Percentiles rank a stretch among this genome's conserved stretches.
Evolutionary conservation across 2,888 invertebrate species (phyloP).

Genomic region (Vanessa cardui): DNA sequence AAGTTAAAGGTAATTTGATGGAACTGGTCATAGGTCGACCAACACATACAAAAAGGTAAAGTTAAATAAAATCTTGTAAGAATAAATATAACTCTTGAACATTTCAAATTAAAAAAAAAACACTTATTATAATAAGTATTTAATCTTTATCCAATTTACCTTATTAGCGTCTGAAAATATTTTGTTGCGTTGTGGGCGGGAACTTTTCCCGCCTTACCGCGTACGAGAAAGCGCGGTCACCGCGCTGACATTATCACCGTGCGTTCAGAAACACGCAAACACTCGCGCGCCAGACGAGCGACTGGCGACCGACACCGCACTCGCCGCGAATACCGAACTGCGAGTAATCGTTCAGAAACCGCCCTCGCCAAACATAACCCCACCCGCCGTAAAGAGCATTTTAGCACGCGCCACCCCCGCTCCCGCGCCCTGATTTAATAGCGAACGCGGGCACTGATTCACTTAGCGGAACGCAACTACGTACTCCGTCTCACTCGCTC

Average conservation of each 20-base stretch:
- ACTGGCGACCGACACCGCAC: conserved; percentile 52
- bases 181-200: conserved; percentile 77
- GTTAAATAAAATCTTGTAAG: too few relatives aligned
- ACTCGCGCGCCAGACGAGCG: conserved; percentile 62
- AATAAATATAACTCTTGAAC: background rate
- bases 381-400: conserved; percentile 81
- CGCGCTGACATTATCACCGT: conserved; percentile 67
- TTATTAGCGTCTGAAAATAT: conserved; percentile 84
- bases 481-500: conserved; percentile 69
- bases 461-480: conserved; percentile 81
- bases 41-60: too few relatives aligned
- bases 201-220: conserved; percentile 77
- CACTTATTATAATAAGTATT: background rate
- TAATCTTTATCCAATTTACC: conserved; percentile 56
- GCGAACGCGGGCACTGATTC: conserved; percentile 82
- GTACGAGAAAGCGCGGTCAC: conserved; percentile 71
- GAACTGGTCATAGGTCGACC: too few relatives aligned
- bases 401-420: conserved; percentile 74
- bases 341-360: conserved; percentile 74
- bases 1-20: too few relatives aligned
- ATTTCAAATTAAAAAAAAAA: background rate
- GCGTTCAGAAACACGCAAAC: conserved; percentile 59
- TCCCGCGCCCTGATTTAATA: conserved; percentile 81
- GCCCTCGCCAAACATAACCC: conserved; percentile 82
- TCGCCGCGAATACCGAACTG: conserved; percentile 50